phyloP scores from a whole-genome alignment of 2,113 vertebrate genomes.

The Larimichthys crocea region DNA sequence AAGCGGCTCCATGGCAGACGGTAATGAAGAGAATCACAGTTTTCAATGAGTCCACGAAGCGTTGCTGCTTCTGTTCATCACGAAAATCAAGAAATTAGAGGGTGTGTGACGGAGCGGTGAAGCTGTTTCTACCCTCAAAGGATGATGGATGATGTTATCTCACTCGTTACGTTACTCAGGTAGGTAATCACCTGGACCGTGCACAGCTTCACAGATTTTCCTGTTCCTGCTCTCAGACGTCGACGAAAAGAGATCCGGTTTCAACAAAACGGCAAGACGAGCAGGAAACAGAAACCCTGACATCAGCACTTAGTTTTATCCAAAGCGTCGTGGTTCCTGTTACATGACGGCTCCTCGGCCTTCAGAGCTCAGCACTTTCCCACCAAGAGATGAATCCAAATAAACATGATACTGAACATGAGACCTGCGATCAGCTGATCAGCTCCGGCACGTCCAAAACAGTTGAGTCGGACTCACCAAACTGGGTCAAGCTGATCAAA shows the following conservation, averaged over 20 bases:
- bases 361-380: neutral
- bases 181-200: no score
- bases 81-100: no score
- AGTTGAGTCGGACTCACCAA: no score
- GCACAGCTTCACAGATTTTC: no score
- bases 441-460: neutral
- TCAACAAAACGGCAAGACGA: neutral
- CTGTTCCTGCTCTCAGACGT: neutral
- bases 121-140: no score
- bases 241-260: constrained; percentile 10
- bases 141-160: no score
- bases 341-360: constrained; percentile 1
- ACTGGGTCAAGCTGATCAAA: no score
- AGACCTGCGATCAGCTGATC: neutral
- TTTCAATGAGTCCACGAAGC: neutral
- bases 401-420: neutral
- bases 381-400: neutral
- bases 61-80: neutral
- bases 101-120: no score
- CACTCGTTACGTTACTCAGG: no score
- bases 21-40: neutral
- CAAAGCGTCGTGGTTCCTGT: constrained; percentile 14
- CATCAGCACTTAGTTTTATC: constrained; percentile 7
- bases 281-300: constrained; percentile 19
- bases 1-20: no score